A percentile compares a stretch with the other conserved stretches of the same genome.
Evolutionary conservation across 2,888 invertebrate species (phyloP).

Genomic region (Brenthis hecate): DNA sequence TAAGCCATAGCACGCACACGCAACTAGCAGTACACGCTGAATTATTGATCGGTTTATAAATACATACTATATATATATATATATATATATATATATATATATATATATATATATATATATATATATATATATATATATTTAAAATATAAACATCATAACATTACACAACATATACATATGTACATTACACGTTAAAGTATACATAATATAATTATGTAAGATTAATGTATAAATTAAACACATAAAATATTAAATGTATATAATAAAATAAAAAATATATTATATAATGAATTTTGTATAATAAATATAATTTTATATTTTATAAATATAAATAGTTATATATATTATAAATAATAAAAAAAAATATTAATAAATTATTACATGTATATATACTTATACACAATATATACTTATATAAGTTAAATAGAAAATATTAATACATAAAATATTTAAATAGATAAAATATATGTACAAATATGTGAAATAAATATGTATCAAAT

Average conservation of each 20-base stretch:
- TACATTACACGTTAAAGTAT: background rate
- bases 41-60: constrained; percentile 32
- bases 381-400: too few species aligned
- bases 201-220: background rate
- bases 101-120: too few species aligned
- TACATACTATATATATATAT: constrained; percentile 3
- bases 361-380: too few species aligned
- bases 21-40: constrained; percentile 25
- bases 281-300: too few species aligned
- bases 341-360: background rate
- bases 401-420: too few species aligned
- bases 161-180: constrained; percentile 8
- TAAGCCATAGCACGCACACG: constrained; percentile 48
- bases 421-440: too few species aligned
- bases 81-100: too few species aligned
- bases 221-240: constrained; percentile 10
- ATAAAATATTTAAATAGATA: background rate
- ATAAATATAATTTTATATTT: background rate
- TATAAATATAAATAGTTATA: background rate
- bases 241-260: background rate
- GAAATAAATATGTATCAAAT: constrained; percentile 9
- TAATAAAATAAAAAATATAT: constrained; percentile 7
- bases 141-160: constrained; percentile 1
- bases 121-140: too few species aligned
- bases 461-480: constrained; percentile 1